Conservation (phyloP, 2,888 invertebrate species). For the Dendrolimus pini region DNA sequence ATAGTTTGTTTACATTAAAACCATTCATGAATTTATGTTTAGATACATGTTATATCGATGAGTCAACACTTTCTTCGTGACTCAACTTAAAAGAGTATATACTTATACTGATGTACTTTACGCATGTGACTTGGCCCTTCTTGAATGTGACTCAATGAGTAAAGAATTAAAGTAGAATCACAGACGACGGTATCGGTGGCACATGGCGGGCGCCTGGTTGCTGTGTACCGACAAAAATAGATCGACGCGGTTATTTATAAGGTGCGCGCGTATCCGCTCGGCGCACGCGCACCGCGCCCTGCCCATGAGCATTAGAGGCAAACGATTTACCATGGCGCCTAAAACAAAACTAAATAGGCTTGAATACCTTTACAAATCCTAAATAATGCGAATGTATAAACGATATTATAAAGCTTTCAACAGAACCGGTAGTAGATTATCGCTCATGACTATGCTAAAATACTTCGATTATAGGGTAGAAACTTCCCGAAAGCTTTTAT, state of each 20-base stretch:
- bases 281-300: slow-evolving; percentile 51
- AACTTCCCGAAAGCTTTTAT: neutral
- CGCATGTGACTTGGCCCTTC: slow-evolving; percentile 17
- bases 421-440: slow-evolving; percentile 49
- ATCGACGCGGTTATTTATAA: slow-evolving; percentile 61
- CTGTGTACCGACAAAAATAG: slow-evolving; percentile 64
- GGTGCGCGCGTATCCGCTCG: slow-evolving; percentile 59
- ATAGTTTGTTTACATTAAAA: neutral
- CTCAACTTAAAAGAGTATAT: slow-evolving; percentile 9
- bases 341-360: neutral
- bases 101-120: slow-evolving; percentile 4
- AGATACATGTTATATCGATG: slow-evolving; percentile 1
- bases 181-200: slow-evolving; percentile 53
- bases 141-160: slow-evolving; percentile 39
- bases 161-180: slow-evolving; percentile 52
- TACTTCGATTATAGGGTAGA: slow-evolving; percentile 18
- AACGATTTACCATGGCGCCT: slow-evolving; percentile 38
- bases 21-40: neutral
- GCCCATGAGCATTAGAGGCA: slow-evolving; percentile 27
- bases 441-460: slow-evolving; percentile 51
- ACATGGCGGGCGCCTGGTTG: slow-evolving; percentile 64
- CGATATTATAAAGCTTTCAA: slow-evolving; percentile 32
- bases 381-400: neutral
- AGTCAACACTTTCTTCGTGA: slow-evolving; percentile 9
- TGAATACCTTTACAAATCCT: neutral